phyloP scores from a whole-genome alignment of 2,797 vertebrate genomes.

The Euphonia xanthogaster region DNA sequence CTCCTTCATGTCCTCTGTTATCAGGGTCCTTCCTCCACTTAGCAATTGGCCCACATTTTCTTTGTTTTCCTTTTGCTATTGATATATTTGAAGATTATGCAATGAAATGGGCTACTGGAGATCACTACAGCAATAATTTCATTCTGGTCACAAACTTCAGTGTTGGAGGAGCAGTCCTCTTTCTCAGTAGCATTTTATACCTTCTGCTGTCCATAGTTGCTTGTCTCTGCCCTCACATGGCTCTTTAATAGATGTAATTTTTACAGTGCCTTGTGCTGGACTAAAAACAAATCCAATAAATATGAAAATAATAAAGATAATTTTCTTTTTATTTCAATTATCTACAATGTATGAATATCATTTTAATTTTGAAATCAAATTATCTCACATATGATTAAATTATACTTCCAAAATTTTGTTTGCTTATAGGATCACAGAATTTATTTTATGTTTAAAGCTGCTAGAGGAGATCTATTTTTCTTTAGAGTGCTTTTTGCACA shows the following conservation, averaged over 20 bases:
- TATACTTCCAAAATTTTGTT: neutral
- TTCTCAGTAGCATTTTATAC: neutral
- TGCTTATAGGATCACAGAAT: neutral
- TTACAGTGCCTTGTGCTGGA: neutral
- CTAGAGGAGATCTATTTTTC: neutral
- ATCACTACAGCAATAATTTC: neutral
- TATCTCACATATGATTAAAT: neutral
- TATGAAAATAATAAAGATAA: neutral
- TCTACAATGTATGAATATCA: neutral
- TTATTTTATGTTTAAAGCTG: neutral
- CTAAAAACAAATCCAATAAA: neutral
- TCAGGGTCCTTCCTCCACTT: neutral
- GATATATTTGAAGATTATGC: neutral
- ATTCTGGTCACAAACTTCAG: neutral
- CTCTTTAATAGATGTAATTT: neutral
- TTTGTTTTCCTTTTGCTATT: neutral
- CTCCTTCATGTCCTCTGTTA: neutral
- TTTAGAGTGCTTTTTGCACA: neutral
- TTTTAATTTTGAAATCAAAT: neutral
- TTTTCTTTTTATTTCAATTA: neutral
- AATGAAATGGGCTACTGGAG: neutral
- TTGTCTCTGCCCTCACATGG: neutral
- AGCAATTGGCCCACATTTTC: neutral
- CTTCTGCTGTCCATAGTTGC: neutral
- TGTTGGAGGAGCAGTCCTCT: neutral